Evolutionary conservation across 1,140 invertebrate species (phyloP).

Genomic region (Drosophila mauritiana): DNA sequence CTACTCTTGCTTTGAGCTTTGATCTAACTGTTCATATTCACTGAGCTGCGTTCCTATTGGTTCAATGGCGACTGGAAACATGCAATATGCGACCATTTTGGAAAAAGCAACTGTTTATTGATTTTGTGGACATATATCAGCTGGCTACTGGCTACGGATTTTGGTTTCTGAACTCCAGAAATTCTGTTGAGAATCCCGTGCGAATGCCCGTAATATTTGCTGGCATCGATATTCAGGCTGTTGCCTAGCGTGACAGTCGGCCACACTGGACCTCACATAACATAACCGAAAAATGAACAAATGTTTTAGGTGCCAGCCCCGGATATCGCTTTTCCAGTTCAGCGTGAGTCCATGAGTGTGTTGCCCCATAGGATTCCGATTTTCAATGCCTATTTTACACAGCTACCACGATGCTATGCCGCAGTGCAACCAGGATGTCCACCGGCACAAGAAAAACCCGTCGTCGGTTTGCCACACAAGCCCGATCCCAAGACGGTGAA

Average conservation of each 20-base stretch:
- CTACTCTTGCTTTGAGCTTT: too few relatives aligned
- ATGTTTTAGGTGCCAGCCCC: constrained; percentile 10
- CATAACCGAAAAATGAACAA: constrained; percentile 38
- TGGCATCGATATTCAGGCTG: background rate
- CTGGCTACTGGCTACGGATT: background rate
- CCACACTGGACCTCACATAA: constrained; percentile 25
- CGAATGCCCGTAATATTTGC: background rate
- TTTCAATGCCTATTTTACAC: background rate
- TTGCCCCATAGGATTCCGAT: background rate
- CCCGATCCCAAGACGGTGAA: constrained; percentile 74
- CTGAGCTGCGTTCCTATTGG: background rate
- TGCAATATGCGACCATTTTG: background rate
- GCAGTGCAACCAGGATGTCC: constrained; percentile 22
- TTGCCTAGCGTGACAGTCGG: background rate
- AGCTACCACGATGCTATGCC: constrained; percentile 47
- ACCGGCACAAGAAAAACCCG: constrained; percentile 16
- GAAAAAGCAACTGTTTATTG: background rate
- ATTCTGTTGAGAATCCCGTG: background rate
- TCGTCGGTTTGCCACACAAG: constrained; percentile 53
- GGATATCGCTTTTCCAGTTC: constrained; percentile 16
- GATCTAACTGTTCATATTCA: background rate
- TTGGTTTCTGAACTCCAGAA: background rate
- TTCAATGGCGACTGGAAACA: background rate
- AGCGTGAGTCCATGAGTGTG: background rate
- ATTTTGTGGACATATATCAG: background rate